Base-by-base conservation (phyloP, 2,797 vertebrate genomes). In the Crypturellus tataupa region DNA sequence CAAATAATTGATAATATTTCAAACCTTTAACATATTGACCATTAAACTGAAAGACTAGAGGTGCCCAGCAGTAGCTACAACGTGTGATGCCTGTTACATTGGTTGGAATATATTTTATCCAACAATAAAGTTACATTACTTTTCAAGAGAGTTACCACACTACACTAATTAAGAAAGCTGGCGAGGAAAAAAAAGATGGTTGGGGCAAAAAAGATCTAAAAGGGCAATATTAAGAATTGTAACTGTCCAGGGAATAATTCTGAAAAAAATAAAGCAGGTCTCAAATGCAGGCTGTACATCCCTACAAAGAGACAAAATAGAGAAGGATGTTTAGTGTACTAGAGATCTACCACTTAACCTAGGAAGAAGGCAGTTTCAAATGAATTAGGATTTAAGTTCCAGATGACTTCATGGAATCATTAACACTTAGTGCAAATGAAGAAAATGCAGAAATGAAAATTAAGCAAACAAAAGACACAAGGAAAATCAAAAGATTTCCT, bases 401-500 rank as follows among this genome's bases (percentile, higher is more conserved):
- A 92, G 62, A 91, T 90, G 87, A 40, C 67, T 89, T 84, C 67
- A 67, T 59, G 81, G 79, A 62, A 72, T 83, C 83, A 60, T 89
- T 46, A 89, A 79, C 51, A 47, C 69, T 93, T 90, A 95, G 24
- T 63, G 33, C 60, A 93, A 87, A 71, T 27, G 78, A 39, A 80
- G n/a, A 84, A 90, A 90, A 91, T 35, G 42, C n/a, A 85, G 37
- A 84, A 85, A 87, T 16, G 0, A 63, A 42, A 92, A 93, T 88
- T 88, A 80, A 80, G 87, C 89, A 90, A 94, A 91, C 68, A 93
- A 94, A 93, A 93, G 80, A 89, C 62, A 18, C 25, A 80, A 85
- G 11, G 60, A 88, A 58, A 91, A 87, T 49, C 12, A 35, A 47
- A 47, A 17, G 79, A 87, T 91, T 86, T 89, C 67, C 55, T 68